Base-by-base conservation (phyloP, 2,888 invertebrate genomes). In the Caenorhabditis sp. region DNA sequence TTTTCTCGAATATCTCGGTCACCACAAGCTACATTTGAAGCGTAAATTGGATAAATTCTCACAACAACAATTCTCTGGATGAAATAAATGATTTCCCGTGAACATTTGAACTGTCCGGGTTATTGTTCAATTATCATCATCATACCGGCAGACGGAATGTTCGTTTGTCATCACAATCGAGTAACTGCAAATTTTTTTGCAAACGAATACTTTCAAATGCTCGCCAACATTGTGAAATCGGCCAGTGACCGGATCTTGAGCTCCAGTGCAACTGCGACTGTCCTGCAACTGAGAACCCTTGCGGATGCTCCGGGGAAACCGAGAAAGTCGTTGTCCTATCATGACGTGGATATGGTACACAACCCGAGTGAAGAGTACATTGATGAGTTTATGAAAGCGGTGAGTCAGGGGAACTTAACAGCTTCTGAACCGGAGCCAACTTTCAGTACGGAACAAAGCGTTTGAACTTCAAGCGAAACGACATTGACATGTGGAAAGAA, bases 391-490 rank as follows among this genome's bases (percentile, higher is more conserved):
- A 55, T 55, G 55, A 55, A 55, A 26, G 24, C 26, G 26, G 53
- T 22, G 20, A 50, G 50, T 50, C 9, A 40, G 2, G 13, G 40
- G n/a, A n/a, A n/a, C n/a, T n/a, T n/a, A n/a, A n/a, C n/a, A n/a
- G n/a, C n/a, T n/a, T n/a, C n/a, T n/a, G n/a, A n/a, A n/a, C n/a
- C n/a, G n/a, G n/a, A n/a, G n/a, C n/a, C n/a, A n/a, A n/a, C n/a
- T 61, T 70, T 40, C 55, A 71, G 71, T 62, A 71, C 44, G 71
- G 71, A 44, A 71, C 60, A 24, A 62, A 71, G 37, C 71, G 71
- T 37, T 40, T 71, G 3, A 71, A 71, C 62, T 71, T 71, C 62
- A 18, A 44, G 22, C 22, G 40, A 20, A 44, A 20, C 26, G 71
- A 71, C 18, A 55, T 62, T 8, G 44, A 62, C 3, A 62, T 62